Percentiles rank a stretch among this genome's conserved stretches.
Conservation (phyloP, 1,140 invertebrate genomes). For the Branchinecta lynchi region DNA sequence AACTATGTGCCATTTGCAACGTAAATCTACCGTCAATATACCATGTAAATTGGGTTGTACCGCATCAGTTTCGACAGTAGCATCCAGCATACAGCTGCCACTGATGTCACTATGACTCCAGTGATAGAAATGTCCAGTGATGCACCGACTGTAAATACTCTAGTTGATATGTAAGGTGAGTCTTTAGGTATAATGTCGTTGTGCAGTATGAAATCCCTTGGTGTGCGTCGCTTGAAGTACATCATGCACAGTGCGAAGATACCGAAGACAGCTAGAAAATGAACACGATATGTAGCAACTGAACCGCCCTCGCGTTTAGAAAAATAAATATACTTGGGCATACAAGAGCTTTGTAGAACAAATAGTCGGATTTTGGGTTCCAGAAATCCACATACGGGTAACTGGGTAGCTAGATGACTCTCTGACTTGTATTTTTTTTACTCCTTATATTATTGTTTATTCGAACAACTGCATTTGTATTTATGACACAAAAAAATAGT, state of each 20-base stretch:
- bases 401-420: too few species aligned
- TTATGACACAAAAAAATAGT: too few species aligned
- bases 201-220: slow-evolving; percentile 32
- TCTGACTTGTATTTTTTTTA: too few species aligned
- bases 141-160: slow-evolving; percentile 35
- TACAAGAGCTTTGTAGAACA: too few species aligned
- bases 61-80: slow-evolving; percentile 73
- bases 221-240: slow-evolving; percentile 64
- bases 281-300: not conserved
- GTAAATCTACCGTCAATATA: too few species aligned
- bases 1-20: too few species aligned
- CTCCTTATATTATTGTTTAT: too few species aligned
- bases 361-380: too few species aligned
- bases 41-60: slow-evolving; percentile 49
- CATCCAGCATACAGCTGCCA: slow-evolving; percentile 66
- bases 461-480: too few species aligned
- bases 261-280: slow-evolving; percentile 59
- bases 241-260: slow-evolving; percentile 77
- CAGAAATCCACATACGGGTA: too few species aligned
- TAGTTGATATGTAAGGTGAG: slow-evolving; percentile 59
- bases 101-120: slow-evolving; percentile 55
- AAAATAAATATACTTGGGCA: too few species aligned
- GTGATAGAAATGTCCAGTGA: slow-evolving; percentile 57
- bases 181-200: slow-evolving; percentile 38
- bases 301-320: too few species aligned